Evolutionary conservation across 1,140 invertebrate genomes (phyloP).

Genomic region (Papilio xuthus): DNA sequence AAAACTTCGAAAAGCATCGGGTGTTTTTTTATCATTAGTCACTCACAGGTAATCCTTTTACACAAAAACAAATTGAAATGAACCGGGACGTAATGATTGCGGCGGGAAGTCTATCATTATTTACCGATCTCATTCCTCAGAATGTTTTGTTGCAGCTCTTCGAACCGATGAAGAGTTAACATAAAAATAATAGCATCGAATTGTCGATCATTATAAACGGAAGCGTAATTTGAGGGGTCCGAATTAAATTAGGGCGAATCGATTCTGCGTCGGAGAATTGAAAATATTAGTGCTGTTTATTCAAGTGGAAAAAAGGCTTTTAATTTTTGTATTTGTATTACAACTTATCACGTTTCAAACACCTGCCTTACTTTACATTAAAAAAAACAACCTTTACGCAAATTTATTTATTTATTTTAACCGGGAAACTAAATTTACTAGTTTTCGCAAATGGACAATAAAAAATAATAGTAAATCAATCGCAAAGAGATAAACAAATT

Average conservation of each 20-base stretch:
- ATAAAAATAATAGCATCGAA: constrained; percentile 73
- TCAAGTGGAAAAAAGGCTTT: neutral
- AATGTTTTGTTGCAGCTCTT: constrained; percentile 62
- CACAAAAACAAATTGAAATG: constrained; percentile 35
- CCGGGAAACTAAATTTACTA: no score
- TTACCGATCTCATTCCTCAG: constrained; percentile 56
- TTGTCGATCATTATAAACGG: constrained; percentile 63
- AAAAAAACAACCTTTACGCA: neutral
- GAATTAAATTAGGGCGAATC: constrained; percentile 51
- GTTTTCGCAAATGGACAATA: no score
- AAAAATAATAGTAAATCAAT: no score
- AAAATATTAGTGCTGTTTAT: constrained; percentile 16
- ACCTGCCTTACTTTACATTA: neutral
- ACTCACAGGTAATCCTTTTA: constrained; percentile 20
- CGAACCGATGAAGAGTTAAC: constrained; percentile 70
- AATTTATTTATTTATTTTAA: no score
- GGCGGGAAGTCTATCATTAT: constrained; percentile 66
- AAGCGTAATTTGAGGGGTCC: constrained; percentile 51
- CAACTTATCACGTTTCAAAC: neutral
- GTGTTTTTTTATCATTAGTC: constrained; percentile 6
- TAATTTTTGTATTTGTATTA: constrained; percentile 14
- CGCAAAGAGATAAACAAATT: no score
- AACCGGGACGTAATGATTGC: constrained; percentile 41
- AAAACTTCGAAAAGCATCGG: neutral
- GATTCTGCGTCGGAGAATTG: constrained; percentile 27